Conservation (phyloP, 2,888 invertebrate genomes). For the Epirrhoe tristata region DNA sequence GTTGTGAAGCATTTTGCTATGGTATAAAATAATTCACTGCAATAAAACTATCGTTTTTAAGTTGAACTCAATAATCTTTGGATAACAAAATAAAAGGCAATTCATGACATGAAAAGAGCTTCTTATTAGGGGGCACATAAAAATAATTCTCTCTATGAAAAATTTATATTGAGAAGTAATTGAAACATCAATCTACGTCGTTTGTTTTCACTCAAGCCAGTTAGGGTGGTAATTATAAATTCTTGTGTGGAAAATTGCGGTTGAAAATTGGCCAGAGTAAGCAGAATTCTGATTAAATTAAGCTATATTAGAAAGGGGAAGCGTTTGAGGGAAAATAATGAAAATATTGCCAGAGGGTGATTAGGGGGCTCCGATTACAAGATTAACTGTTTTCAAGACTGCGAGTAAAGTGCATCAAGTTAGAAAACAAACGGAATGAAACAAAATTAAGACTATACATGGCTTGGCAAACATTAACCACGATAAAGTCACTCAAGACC, state of each 20-base stretch:
- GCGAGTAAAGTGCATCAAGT: neutral
- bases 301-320: constrained; percentile 75
- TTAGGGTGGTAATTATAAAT: constrained; percentile 66
- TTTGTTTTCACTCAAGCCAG: constrained; percentile 50
- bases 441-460: too few species aligned
- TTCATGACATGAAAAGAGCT: neutral
- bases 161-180: constrained; percentile 26
- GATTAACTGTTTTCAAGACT: constrained; percentile 47
- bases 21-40: neutral
- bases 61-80: neutral
- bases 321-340: constrained; percentile 75
- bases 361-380: constrained; percentile 56
- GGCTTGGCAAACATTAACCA: too few species aligned
- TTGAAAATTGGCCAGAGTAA: constrained; percentile 64
- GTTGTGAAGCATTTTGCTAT: neutral
- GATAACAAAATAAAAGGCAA: neutral
- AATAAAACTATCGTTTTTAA: too few species aligned
- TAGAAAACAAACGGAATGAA: too few species aligned
- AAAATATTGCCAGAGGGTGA: constrained; percentile 70
- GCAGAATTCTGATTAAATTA: constrained; percentile 80
- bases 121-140: neutral
- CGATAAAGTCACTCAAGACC: too few species aligned
- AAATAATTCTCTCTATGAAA: neutral
- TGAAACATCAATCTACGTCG: constrained; percentile 45
- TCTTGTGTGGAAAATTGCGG: constrained; percentile 69